Conservation (phyloP, 1,140 invertebrate genomes). For the Drosophila chauvacae region DNA sequence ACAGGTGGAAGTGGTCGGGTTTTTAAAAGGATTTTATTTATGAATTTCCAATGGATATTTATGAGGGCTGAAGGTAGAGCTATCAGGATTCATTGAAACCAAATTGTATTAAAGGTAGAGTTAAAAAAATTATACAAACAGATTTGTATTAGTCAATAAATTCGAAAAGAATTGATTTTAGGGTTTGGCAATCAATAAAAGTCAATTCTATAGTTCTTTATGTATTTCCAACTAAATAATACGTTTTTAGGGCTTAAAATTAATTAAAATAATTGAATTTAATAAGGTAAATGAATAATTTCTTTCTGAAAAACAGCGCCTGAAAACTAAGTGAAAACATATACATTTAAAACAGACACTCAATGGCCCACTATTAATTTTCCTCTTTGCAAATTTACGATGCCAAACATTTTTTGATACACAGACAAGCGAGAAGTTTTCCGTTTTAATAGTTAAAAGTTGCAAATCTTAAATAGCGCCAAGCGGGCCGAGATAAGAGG, state of each 20-base stretch:
- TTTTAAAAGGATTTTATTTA: background rate
- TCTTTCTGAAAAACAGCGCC: too few species aligned
- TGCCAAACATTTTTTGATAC: conserved; percentile 55
- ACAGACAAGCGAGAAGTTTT: conserved; percentile 45
- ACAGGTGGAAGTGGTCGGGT: background rate
- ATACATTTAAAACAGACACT: background rate
- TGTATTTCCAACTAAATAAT: background rate
- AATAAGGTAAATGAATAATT: too few species aligned
- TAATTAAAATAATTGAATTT: background rate
- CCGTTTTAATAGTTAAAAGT: conserved; percentile 76
- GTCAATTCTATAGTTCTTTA: too few species aligned
- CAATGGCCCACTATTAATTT: conserved; percentile 35
- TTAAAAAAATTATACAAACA: background rate
- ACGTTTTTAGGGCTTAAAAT: background rate
- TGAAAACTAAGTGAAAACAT: background rate
- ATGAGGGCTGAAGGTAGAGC: background rate
- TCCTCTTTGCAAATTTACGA: conserved; percentile 59
- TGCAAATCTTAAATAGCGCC: conserved; percentile 67
- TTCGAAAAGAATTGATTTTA: background rate
- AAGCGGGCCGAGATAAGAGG: conserved; percentile 70
- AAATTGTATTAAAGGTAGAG: background rate
- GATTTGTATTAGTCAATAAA: background rate
- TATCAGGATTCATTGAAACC: background rate
- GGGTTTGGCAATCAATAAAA: too few species aligned
- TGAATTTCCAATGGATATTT: background rate